phyloP scores from a whole-genome alignment of 1,140 invertebrate genomes.

The Ceratina japonica region DNA sequence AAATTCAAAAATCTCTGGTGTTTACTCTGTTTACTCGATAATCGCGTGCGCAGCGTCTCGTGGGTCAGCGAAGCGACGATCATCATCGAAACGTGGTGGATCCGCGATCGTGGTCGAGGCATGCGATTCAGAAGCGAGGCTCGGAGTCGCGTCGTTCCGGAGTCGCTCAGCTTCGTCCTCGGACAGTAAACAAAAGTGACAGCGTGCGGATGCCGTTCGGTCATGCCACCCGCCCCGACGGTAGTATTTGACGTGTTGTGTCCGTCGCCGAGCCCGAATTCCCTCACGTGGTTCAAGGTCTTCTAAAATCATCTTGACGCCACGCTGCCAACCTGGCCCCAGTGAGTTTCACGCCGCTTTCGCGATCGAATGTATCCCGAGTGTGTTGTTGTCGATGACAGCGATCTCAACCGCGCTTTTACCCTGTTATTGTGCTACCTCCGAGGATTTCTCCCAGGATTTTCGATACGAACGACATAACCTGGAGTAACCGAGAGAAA shows the following conservation, averaged over 20 bases:
- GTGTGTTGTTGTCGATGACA: slow-evolving; percentile 28
- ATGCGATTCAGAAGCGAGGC: not conserved
- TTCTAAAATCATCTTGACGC: slow-evolving; percentile 58
- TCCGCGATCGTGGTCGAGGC: not conserved
- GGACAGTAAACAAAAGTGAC: slow-evolving; percentile 69
- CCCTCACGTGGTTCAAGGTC: slow-evolving; percentile 60
- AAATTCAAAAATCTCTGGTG: slow-evolving; percentile 50
- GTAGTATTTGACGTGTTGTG: slow-evolving; percentile 20
- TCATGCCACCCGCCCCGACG: slow-evolving; percentile 37
- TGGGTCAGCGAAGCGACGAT: slow-evolving; percentile 9
- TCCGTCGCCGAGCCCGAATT: slow-evolving; percentile 32
- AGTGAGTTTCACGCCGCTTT: slow-evolving; percentile 21
- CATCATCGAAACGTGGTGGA: not conserved
- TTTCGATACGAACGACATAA: not conserved
- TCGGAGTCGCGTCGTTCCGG: not conserved
- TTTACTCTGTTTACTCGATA: slow-evolving; percentile 45
- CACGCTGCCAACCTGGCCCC: slow-evolving; percentile 36
- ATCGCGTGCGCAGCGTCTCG: slow-evolving; percentile 15
- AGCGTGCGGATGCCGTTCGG: slow-evolving; percentile 49
- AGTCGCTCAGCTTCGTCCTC: not conserved
- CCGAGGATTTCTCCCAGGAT: slow-evolving; percentile 3
- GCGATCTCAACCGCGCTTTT: slow-evolving; percentile 21
- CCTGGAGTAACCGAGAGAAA: too few species aligned
- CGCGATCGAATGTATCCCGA: slow-evolving; percentile 33
- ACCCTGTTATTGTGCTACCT: slow-evolving; percentile 8